These are phyloP conservation scores for Spicauda simplicius DNA, from an alignment of 2,888 invertebrate genomes.

Conservation along the genomic window DNA sequence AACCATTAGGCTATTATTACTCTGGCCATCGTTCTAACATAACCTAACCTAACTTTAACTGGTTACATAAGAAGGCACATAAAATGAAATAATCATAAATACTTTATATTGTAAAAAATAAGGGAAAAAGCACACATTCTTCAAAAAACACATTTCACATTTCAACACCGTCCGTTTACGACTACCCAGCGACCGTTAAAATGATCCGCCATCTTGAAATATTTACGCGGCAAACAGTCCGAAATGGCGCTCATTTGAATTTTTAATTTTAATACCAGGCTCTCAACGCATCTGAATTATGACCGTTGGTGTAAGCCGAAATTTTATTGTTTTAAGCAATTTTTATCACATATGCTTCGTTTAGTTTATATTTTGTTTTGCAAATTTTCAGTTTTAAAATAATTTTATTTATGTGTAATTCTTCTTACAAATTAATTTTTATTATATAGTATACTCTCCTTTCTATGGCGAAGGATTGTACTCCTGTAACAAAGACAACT, in stretches of 20 bases:
- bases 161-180: constrained; percentile 9
- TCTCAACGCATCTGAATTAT: constrained; percentile 24
- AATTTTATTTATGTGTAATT: too few relatives aligned
- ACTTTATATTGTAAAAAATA: neutral
- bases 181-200: constrained; percentile 19
- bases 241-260: constrained; percentile 49
- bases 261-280: constrained; percentile 47
- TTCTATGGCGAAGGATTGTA: too few relatives aligned
- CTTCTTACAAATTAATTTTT: too few relatives aligned
- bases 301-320: constrained; percentile 3
- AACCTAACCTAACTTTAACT: too few relatives aligned
- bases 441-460: too few relatives aligned
- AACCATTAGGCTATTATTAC: too few relatives aligned
- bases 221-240: constrained; percentile 50
- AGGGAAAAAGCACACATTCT: constrained; percentile 8
- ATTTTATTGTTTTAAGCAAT: constrained; percentile 26
- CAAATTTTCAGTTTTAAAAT: too few relatives aligned
- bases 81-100: neutral
- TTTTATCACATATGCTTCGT: constrained; percentile 12
- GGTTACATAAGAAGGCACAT: too few relatives aligned
- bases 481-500: too few relatives aligned
- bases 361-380: neutral
- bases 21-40: too few relatives aligned
- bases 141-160: constrained; percentile 22
- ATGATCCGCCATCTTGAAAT: constrained; percentile 30